Conservation (phyloP, 2,888 invertebrate genomes). For the Lycaena phlaeas region DNA sequence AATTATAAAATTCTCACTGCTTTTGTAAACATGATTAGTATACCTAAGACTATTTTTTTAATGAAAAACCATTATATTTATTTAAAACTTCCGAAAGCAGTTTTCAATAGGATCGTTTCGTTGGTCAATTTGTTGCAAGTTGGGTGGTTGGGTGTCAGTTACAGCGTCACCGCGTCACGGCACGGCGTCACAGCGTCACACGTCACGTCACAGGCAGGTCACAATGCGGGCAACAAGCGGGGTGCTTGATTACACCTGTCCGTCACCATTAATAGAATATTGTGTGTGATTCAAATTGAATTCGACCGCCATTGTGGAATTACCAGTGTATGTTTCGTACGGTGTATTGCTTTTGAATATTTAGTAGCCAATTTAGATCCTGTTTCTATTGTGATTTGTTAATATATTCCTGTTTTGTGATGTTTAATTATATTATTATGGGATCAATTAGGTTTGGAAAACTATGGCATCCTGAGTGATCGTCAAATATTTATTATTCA, state of each 20-base stretch:
- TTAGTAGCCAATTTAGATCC: slow-evolving; percentile 61
- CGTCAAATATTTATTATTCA: too few relatives aligned
- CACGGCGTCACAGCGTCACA: slow-evolving; percentile 18
- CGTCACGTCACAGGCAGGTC: slow-evolving; percentile 29
- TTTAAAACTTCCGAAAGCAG: too few relatives aligned
- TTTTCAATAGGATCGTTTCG: too few relatives aligned
- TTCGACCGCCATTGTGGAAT: slow-evolving; percentile 60
- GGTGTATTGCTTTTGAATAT: slow-evolving; percentile 62
- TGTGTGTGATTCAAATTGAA: slow-evolving; percentile 68
- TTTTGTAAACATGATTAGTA: too few relatives aligned
- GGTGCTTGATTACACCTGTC: slow-evolving; percentile 68
- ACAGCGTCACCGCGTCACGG: neutral
- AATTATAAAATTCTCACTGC: too few relatives aligned
- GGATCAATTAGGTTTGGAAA: too few relatives aligned
- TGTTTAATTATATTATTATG: neutral
- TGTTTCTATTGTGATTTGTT: slow-evolving; percentile 36
- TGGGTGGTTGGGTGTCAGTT: neutral
- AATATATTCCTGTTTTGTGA: slow-evolving; percentile 16
- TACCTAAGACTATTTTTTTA: too few relatives aligned
- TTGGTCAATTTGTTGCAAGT: too few relatives aligned
- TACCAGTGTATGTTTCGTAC: slow-evolving; percentile 53
- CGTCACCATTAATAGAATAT: slow-evolving; percentile 69
- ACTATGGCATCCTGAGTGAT: too few relatives aligned
- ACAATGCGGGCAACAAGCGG: slow-evolving; percentile 31
- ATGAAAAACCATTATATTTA: too few relatives aligned